Conservation (phyloP, 2,797 vertebrate species). For the Somateria mollissima region DNA sequence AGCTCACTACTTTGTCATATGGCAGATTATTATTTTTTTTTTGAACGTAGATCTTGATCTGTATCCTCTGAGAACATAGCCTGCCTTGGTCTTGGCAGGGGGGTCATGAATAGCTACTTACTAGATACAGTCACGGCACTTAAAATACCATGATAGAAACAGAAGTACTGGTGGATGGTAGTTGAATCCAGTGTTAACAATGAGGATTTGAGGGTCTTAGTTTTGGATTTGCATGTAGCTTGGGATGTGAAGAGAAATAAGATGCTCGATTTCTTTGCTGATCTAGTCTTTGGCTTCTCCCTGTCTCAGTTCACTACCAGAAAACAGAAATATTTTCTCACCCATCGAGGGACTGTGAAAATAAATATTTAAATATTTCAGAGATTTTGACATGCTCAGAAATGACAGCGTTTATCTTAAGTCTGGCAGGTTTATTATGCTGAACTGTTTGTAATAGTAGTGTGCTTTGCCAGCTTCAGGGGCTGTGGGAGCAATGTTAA, state of each 20-base stretch:
- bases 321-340: not conserved
- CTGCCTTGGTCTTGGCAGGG: not conserved
- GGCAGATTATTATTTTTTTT: not conserved
- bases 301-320: not conserved
- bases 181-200: not conserved
- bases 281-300: not conserved
- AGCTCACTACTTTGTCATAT: not conserved
- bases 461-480: not conserved
- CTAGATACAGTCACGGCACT: not conserved
- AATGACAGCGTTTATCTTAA: not conserved
- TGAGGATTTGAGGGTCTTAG: not conserved
- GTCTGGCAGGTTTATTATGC: not conserved
- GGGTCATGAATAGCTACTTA: not conserved
- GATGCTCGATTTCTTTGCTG: not conserved
- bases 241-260: not conserved
- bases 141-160: not conserved
- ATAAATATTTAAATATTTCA: not conserved
- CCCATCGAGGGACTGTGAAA: not conserved
- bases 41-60: not conserved
- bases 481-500: not conserved
- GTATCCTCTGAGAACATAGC: not conserved
- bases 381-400: not conserved
- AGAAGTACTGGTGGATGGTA: not conserved
- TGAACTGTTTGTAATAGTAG: not conserved
- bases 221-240: not conserved